These are phyloP conservation scores for Aplidium turbinatum DNA, from an alignment of 23 tunicate species.

Conservation along the genomic window DNA sequence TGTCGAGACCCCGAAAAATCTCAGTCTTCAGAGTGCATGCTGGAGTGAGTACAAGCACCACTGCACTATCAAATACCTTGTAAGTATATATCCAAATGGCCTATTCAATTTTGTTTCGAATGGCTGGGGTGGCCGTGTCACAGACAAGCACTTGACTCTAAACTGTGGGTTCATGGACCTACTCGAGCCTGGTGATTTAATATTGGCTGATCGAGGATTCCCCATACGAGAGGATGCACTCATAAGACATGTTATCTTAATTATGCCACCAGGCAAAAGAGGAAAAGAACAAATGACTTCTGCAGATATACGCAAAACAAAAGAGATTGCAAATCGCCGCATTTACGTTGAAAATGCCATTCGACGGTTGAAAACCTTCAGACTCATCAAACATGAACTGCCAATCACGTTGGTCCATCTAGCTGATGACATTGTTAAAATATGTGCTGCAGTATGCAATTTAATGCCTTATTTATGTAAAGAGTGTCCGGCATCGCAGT, in stretches of 20 bases:
- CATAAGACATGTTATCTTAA: not conserved
- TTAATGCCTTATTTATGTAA: too few species aligned
- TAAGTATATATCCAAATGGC: slow-evolving; percentile 9
- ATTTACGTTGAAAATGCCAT: not conserved
- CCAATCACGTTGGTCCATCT: not conserved
- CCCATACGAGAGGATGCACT: slow-evolving; percentile 2
- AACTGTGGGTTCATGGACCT: not conserved
- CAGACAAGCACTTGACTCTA: not conserved
- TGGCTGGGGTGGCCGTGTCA: slow-evolving; percentile 4
- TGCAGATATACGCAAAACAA: not conserved
- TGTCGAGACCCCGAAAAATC: slow-evolving; percentile 6
- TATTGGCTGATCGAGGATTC: slow-evolving; percentile 22
- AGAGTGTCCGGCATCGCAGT: too few species aligned
- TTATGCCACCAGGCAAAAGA: not conserved
- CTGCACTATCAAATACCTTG: not conserved
- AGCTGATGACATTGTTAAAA: not conserved
- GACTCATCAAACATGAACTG: not conserved
- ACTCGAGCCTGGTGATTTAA: not conserved
- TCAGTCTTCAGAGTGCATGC: not conserved
- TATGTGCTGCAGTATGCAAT: slow-evolving; percentile 13
- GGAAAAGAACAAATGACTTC: slow-evolving; percentile 5
- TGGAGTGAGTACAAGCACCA: slow-evolving; percentile 15
- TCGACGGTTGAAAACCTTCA: not conserved
- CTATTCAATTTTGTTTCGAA: slow-evolving; percentile 22
- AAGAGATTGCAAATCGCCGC: slow-evolving; percentile 1